These are phyloP conservation scores for Tetragonula carbonaria DNA, from an alignment of 2,888 invertebrate genomes.

Conservation along the genomic window DNA sequence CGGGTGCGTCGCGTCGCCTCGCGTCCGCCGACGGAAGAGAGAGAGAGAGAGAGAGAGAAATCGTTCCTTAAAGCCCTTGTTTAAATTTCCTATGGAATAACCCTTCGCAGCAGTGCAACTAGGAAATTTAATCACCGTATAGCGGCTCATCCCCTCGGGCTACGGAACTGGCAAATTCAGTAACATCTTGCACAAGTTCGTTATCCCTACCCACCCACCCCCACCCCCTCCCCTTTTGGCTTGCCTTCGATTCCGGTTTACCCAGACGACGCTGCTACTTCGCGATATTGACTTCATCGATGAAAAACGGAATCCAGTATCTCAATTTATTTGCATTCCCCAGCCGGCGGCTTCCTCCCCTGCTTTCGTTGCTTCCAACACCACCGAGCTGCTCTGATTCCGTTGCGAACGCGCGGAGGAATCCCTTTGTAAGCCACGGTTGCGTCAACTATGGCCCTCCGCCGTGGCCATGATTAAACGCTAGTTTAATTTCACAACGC, in stretches of 20 bases:
- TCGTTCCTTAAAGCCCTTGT: conserved; percentile 60
- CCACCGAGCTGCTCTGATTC: conserved; percentile 7
- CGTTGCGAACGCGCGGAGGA: conserved; percentile 24
- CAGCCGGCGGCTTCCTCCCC: conserved; percentile 9
- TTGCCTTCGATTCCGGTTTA: conserved; percentile 53
- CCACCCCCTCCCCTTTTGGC: conserved; percentile 29
- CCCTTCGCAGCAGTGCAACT: conserved; percentile 63
- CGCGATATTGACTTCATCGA: conserved; percentile 74
- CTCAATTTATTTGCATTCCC: conserved; percentile 68
- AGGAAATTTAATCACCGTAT: conserved; percentile 73
- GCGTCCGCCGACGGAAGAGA: conserved; percentile 1
- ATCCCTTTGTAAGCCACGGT: conserved; percentile 3
- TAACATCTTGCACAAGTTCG: conserved; percentile 75
- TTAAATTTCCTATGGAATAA: conserved; percentile 72
- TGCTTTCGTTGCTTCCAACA: conserved; percentile 26
- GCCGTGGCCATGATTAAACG: conserved; percentile 6
- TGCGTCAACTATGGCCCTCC: neutral
- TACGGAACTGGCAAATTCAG: conserved; percentile 72
- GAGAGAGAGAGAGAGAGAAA: conserved; percentile 25
- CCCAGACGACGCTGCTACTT: conserved; percentile 63
- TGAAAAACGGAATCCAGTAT: conserved; percentile 73
- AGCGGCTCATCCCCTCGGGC: conserved; percentile 66
- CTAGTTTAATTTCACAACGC: conserved; percentile 7
- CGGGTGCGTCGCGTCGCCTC: conserved; percentile 11
- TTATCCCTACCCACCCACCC: conserved; percentile 57